A percentile compares a stretch with the other conserved stretches of the same genome.
Conservation (phyloP, 2,888 invertebrate species). For the Dendrolimus houi region DNA sequence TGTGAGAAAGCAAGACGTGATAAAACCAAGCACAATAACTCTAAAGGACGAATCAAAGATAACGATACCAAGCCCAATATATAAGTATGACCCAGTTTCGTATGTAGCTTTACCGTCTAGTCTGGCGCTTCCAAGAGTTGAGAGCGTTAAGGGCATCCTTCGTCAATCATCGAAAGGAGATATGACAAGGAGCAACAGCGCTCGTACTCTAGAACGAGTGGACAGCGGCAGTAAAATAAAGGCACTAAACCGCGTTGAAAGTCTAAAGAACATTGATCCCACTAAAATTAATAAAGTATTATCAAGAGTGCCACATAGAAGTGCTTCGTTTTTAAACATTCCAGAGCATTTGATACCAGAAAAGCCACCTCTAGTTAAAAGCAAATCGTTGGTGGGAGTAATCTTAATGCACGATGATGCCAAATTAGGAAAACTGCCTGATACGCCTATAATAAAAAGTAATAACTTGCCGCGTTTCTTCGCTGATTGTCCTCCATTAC, state of each 20-base stretch:
- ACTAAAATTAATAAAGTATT: constrained; percentile 57
- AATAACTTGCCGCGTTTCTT: constrained; percentile 66
- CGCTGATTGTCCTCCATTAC: constrained; percentile 50
- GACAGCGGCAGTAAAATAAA: constrained; percentile 43
- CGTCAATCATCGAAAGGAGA: constrained; percentile 30
- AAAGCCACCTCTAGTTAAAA: constrained; percentile 57
- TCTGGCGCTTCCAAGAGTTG: constrained; percentile 52
- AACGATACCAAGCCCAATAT: constrained; percentile 51
- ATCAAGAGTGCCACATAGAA: constrained; percentile 61
- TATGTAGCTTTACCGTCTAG: constrained; percentile 45
- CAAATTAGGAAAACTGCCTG: constrained; percentile 57
- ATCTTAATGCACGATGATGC: constrained; percentile 42
- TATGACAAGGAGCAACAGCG: constrained; percentile 52
- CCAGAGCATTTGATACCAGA: constrained; percentile 57
- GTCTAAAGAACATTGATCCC: constrained; percentile 60
- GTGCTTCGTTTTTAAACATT: constrained; percentile 67
- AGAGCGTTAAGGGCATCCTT: constrained; percentile 61
- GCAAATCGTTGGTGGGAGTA: constrained; percentile 61
- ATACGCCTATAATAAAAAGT: constrained; percentile 68
- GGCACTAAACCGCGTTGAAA: constrained; percentile 55
- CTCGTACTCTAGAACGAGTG: constrained; percentile 48
- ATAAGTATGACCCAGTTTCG: constrained; percentile 59
- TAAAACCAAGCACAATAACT: constrained; percentile 62
- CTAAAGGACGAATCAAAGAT: constrained; percentile 64
- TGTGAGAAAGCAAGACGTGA: constrained; percentile 56